These are phyloP conservation scores for Aptenodytes forsteri DNA, from an alignment of 2,113 vertebrate genomes.

Conservation along the genomic window DNA sequence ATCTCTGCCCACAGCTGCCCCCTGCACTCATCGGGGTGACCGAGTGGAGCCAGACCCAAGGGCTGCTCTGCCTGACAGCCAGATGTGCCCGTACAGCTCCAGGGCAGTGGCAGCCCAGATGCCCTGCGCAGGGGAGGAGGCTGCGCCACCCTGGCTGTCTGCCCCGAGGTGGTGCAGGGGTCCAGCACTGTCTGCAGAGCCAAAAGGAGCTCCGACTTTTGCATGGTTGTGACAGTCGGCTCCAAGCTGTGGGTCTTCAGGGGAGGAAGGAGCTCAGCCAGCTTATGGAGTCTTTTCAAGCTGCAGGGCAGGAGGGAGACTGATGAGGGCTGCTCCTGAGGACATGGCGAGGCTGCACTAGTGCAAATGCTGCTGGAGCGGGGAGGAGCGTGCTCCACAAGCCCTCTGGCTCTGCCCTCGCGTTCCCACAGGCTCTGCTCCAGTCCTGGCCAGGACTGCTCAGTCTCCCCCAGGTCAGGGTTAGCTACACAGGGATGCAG, in stretches of 20 bases:
- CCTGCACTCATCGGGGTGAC: not conserved
- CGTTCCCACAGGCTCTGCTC: not conserved
- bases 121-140: not conserved
- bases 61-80: not conserved
- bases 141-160: not conserved
- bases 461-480: not conserved
- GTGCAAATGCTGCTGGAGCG: not conserved
- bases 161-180: not conserved
- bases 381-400: not conserved
- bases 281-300: not conserved
- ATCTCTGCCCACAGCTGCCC: not conserved
- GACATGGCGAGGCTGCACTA: accelerated
- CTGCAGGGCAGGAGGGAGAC: not conserved
- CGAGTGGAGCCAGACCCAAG: not conserved
- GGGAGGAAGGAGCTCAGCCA: not conserved
- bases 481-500: not conserved
- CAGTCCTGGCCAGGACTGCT: not conserved
- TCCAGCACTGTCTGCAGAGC: not conserved
- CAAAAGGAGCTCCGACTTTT: not conserved
- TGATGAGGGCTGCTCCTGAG: not conserved
- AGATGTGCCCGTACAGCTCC: not conserved
- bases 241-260: not conserved
- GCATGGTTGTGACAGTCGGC: not conserved
- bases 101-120: not conserved
- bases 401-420: not conserved